A percentile compares a stretch with the other conserved stretches of the same genome.
phyloP scores from a whole-genome alignment of 1,140 invertebrate species.

The Drosophila melanica region DNA sequence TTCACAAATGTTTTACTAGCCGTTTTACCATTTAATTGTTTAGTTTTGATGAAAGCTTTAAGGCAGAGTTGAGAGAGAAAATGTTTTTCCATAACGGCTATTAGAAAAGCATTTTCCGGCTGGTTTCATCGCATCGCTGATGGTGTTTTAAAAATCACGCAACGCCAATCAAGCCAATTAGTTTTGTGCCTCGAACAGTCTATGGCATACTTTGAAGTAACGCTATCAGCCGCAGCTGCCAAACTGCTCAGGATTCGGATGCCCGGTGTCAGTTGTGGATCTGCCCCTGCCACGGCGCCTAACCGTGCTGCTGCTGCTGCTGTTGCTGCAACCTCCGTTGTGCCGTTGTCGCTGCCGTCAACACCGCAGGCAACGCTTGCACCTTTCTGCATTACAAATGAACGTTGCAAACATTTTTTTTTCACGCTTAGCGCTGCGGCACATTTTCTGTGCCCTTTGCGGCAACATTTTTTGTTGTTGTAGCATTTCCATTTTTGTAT shows the following conservation, averaged over 20 bases:
- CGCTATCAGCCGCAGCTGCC: constrained; percentile 29
- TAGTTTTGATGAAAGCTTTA: not conserved
- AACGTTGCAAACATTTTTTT: constrained; percentile 50
- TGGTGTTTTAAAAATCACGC: constrained; percentile 58
- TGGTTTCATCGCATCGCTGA: not conserved
- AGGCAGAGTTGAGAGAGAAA: not conserved
- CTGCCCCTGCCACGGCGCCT: no score
- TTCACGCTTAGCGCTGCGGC: constrained; percentile 29
- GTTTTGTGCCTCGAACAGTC: constrained; percentile 46
- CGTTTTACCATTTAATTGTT: not conserved
- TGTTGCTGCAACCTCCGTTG: no score
- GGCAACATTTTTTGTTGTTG: constrained; percentile 39
- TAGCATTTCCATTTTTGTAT: not conserved
- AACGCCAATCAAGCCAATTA: constrained; percentile 72
- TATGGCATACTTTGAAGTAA: constrained; percentile 49
- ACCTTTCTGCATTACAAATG: constrained; percentile 80
- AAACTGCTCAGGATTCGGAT: constrained; percentile 33
- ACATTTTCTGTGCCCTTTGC: constrained; percentile 32
- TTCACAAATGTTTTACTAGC: not conserved
- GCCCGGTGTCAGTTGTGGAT: constrained; percentile 19
- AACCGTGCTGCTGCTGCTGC: constrained; percentile 4
- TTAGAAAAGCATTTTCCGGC: not conserved
- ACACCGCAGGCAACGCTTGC: constrained; percentile 60
- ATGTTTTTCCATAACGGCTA: not conserved
- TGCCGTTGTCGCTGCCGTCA: constrained; percentile 16